A percentile compares a stretch with the other conserved stretches of the same genome.
Evolutionary conservation across 2,113 vertebrate genomes (phyloP).

Genomic region (Xenopus tropicalis): UCB_Xtro_10.0 CM004447.2:10377501-10378000

Average conservation of each 20-base stretch:
- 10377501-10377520: slow-evolving; percentile 12
- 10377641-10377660: slow-evolving; percentile 77
- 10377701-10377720: slow-evolving; percentile 70
- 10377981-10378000: slow-evolving; percentile 78
- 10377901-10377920: slow-evolving; percentile 95
- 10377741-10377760: slow-evolving; percentile 86
- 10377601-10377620: slow-evolving; percentile 57
- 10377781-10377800: slow-evolving; percentile 76
- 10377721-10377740: slow-evolving; percentile 77
- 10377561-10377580: slow-evolving; percentile 49
- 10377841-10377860: slow-evolving; percentile 76
- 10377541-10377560: slow-evolving; percentile 53
- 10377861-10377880: slow-evolving; percentile 83
- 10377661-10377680: slow-evolving; percentile 54
- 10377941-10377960: slow-evolving; percentile 96
- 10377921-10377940: slow-evolving; percentile 97
- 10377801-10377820: slow-evolving; percentile 91
- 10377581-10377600: slow-evolving; percentile 54
- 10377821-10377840: slow-evolving; percentile 86
- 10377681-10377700: slow-evolving; percentile 71
- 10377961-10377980: slow-evolving; percentile 76
- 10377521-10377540: slow-evolving; percentile 35
- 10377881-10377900: slow-evolving; percentile 92
- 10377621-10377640: slow-evolving; percentile 64
- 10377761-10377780: slow-evolving; percentile 74